phyloP scores from a whole-genome alignment of 2,888 invertebrate species.

The Coenonympha glycerion region DNA sequence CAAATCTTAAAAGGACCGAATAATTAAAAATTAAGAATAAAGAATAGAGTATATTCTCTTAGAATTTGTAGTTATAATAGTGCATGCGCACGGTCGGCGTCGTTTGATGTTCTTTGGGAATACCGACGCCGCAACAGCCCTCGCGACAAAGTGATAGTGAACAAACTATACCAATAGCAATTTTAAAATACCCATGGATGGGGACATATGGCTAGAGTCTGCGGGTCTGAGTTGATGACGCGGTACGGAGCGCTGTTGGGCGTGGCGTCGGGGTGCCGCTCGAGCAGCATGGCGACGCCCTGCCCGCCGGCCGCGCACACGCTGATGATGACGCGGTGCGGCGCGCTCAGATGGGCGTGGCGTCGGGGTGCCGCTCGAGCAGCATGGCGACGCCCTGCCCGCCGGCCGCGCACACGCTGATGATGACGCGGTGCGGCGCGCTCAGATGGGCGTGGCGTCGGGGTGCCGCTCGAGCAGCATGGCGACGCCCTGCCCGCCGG shows the following conservation, averaged over 20 bases:
- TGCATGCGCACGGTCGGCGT: too few relatives aligned
- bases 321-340: constrained; percentile 91
- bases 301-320: constrained; percentile 99
- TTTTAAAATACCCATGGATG: too few relatives aligned
- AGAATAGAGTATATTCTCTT: too few relatives aligned
- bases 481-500: constrained; percentile 97
- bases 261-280: constrained; percentile 89
- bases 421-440: constrained; percentile 83
- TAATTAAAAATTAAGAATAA: too few relatives aligned
- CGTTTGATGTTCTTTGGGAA: too few relatives aligned
- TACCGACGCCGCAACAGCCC: too few relatives aligned
- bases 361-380: constrained; percentile 91
- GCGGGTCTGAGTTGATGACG: too few relatives aligned
- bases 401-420: constrained; percentile 99
- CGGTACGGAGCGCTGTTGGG: constrained; percentile 65
- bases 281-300: constrained; percentile 93
- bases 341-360: constrained; percentile 75
- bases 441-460: constrained; percentile 81
- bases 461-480: constrained; percentile 94
- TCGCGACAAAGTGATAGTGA: too few relatives aligned
- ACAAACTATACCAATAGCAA: too few relatives aligned
- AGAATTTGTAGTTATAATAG: too few relatives aligned
- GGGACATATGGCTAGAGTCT: too few relatives aligned
- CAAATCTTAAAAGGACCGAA: too few relatives aligned
- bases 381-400: constrained; percentile 97